Conservation (phyloP, 2,888 invertebrate genomes). For the Drosophila eohydei region DNA sequence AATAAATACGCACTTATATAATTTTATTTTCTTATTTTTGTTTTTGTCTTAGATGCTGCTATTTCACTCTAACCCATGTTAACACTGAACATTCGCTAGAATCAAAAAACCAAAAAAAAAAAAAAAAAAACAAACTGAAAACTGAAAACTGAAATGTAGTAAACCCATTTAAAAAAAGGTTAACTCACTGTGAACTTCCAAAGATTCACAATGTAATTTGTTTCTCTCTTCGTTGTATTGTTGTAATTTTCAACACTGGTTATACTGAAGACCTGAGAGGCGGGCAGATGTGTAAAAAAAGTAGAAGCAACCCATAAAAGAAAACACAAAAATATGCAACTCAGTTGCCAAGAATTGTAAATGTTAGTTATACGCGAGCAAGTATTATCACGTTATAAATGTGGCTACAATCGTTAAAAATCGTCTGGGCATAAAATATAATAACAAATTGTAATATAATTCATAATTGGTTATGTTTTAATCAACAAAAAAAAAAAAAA, state of each 20-base stretch:
- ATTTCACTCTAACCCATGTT: conserved; percentile 32
- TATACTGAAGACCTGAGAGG: conserved; percentile 10
- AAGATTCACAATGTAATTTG: conserved; percentile 18
- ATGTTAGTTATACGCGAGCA: conserved; percentile 57
- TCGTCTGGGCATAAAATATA: conserved; percentile 36
- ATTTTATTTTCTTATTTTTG: not conserved
- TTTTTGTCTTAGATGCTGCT: not conserved
- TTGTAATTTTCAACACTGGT: conserved; percentile 9
- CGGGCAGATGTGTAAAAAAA: not conserved
- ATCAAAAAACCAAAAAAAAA: conserved; percentile 10
- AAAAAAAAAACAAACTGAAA: not conserved
- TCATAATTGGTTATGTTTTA: conserved; percentile 18
- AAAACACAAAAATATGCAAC: conserved; percentile 36
- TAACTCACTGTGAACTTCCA: conserved; percentile 21
- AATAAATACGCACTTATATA: not conserved
- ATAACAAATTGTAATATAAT: conserved; percentile 43
- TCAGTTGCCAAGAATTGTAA: conserved; percentile 53
- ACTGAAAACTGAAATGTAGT: conserved; percentile 29
- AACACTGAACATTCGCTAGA: conserved; percentile 24
- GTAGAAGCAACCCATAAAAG: not conserved
- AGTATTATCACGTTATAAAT: conserved; percentile 64
- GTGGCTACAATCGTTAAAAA: conserved; percentile 52
- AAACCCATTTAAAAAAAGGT: conserved; percentile 25
- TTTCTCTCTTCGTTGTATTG: conserved; percentile 18
- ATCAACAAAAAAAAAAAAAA: conserved; percentile 3